Base-by-base conservation (phyloP, 2,113 vertebrate genomes). In the Nesoenas mayeri region DNA sequence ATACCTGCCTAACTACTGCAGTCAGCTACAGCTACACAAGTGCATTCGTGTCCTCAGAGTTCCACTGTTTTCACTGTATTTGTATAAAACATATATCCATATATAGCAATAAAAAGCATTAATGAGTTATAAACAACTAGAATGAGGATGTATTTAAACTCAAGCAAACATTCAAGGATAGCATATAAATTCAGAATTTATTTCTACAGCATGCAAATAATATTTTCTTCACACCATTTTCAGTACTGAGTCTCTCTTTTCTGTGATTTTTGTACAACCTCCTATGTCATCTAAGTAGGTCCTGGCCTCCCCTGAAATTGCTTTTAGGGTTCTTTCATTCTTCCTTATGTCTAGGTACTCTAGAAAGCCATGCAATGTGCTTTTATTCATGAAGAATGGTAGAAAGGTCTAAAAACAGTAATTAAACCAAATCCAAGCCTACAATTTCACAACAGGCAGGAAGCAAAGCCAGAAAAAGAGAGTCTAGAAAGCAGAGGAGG, bases 371-470 rank as follows among this genome's bases (percentile, higher is more conserved):
- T 38, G 54, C 28, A 80, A 87, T 89, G 44, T 60, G 10, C 25
- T 93, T 74, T 69, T 75, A 7, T 75, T 84, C 25, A 22, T 12
- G 7, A 79, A 79, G 57, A 65, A 17, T 31, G 29, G 14, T 12
- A 4, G 31, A 12, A 78, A 96, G 36, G 65, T 65, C 62, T 90
- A 42, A 95, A 93, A 61, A 1, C 71, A 73, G 54, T 58, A 80
- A 88, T 88, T 95, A 90, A 96, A 73, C 9, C 53, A 83, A 80
- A 88, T n/a, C 38, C 26, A 81, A 94, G 86, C 77, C 79, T 75
- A 21, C n/a, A 75, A 69, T 95, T 95, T 92, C 79, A 44, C 56
- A 88, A 65, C 66, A 88, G 28, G 42, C 38, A 79, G 25, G 85
- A 88, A 75, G 61, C 48, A 86, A 91, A 86, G 69, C 8, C 56